Conservation (phyloP, 2,113 vertebrate species). For the Alligator mississippiensis region DNA sequence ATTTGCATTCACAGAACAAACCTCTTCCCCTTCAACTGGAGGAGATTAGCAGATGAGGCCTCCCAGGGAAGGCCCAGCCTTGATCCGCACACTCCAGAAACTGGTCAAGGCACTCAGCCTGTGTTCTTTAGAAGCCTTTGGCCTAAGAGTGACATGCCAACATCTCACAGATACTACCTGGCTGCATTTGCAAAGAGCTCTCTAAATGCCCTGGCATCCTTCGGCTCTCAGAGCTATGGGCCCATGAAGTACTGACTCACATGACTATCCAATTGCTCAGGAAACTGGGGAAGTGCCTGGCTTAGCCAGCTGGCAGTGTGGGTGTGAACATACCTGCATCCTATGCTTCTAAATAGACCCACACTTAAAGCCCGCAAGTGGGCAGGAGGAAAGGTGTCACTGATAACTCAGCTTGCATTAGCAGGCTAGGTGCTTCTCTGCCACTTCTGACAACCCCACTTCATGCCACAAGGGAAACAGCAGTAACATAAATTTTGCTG, state of each 20-base stretch:
- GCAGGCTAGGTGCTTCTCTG: too few relatives aligned
- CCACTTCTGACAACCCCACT: too few relatives aligned
- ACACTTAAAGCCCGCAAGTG: too few relatives aligned
- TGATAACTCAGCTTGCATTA: too few relatives aligned
- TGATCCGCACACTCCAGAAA: background rate
- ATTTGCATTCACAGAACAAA: too few relatives aligned
- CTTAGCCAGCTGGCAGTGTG: background rate
- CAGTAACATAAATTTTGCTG: too few relatives aligned
- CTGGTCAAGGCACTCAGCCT: background rate
- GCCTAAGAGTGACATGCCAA: rapidly evolving
- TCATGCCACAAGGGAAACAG: too few relatives aligned
- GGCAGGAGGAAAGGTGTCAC: too few relatives aligned
- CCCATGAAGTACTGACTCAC: background rate
- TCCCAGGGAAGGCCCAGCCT: background rate
- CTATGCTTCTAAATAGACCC: too few relatives aligned
- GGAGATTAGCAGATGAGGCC: background rate
- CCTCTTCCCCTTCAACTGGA: too few relatives aligned
- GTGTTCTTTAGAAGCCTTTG: background rate
- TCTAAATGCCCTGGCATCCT: background rate
- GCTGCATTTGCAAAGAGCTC: background rate
- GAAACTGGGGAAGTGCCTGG: background rate
- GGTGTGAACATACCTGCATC: background rate
- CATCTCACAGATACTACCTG: background rate
- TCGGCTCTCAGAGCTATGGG: background rate
- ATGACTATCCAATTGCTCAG: background rate